Conservation (phyloP, 2,113 vertebrate species). For the Hippocampus comes region DNA sequence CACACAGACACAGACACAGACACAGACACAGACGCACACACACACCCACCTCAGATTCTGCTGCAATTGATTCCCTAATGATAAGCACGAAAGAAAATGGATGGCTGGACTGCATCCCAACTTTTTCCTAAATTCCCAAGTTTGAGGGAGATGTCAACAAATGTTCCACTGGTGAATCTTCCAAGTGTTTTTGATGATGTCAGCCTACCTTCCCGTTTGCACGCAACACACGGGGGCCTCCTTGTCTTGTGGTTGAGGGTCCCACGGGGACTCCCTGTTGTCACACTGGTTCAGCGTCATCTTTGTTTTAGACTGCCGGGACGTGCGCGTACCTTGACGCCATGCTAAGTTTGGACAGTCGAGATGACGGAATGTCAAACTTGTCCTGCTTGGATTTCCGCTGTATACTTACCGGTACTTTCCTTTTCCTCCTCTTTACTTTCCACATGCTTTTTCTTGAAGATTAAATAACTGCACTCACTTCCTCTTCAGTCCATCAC, state of each 20-base stretch:
- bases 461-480: conserved; percentile 30
- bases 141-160: neutral
- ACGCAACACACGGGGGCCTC: conserved; percentile 3
- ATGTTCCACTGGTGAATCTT: neutral
- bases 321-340: conserved; percentile 51
- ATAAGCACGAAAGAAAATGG: too few relatives aligned
- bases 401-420: neutral
- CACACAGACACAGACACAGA: too few relatives aligned
- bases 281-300: conserved; percentile 52
- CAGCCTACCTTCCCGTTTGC: neutral
- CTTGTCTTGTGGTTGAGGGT: conserved; percentile 21
- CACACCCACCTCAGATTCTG: too few relatives aligned
- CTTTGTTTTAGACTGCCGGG: conserved; percentile 11
- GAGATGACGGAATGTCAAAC: conserved; percentile 5
- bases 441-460: conserved; percentile 24
- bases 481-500: conserved; percentile 22
- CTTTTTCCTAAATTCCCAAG: neutral
- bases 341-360: conserved; percentile 28
- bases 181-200: neutral
- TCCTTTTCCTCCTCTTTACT: neutral
- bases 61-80: too few relatives aligned
- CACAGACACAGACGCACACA: too few relatives aligned
- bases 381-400: neutral
- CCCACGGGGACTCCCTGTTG: conserved; percentile 61
- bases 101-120: too few relatives aligned